These are phyloP conservation scores for Koerneria pararmatus DNA, from an alignment of 2,888 invertebrate genomes.

Conservation along the genomic window DNA sequence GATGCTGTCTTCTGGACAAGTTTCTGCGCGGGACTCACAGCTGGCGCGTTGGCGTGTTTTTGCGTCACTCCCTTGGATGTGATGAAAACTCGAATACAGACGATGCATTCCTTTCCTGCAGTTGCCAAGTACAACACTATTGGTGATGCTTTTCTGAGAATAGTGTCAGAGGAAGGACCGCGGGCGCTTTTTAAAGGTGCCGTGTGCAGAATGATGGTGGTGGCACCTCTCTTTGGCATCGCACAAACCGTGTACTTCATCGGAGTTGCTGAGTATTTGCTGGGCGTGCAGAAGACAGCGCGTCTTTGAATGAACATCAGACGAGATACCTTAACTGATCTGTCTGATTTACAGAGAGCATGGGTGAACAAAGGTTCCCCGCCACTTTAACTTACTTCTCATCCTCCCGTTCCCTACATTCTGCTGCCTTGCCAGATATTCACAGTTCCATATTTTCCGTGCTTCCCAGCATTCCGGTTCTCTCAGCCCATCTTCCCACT, in stretches of 20 bases:
- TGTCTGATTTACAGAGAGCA: too few species aligned
- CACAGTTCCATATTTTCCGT: too few species aligned
- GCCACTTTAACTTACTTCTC: too few species aligned
- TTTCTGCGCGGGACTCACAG: slow-evolving; percentile 81
- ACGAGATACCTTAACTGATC: too few species aligned
- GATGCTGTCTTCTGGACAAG: slow-evolving; percentile 84
- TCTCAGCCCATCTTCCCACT: too few species aligned
- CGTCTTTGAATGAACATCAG: slow-evolving; percentile 46
- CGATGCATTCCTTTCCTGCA: slow-evolving; percentile 79
- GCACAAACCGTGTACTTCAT: slow-evolving; percentile 96
- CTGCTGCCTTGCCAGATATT: too few species aligned
- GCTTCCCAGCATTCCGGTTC: too few species aligned
- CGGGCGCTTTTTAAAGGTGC: slow-evolving; percentile 96
- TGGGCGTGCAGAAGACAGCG: slow-evolving; percentile 51
- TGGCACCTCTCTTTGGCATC: slow-evolving; percentile 95
- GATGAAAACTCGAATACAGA: slow-evolving; percentile 92
- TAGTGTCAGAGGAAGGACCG: slow-evolving; percentile 80
- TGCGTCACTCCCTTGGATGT: slow-evolving; percentile 94
- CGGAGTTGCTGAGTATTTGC: slow-evolving; percentile 71
- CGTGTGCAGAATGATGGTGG: slow-evolving; percentile 87
- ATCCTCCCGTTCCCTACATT: too few species aligned
- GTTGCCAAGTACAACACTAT: slow-evolving; percentile 83
- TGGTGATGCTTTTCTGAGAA: slow-evolving; percentile 81
- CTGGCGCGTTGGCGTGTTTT: slow-evolving; percentile 83
- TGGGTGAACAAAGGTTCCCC: too few species aligned